Base-by-base conservation (phyloP, 2,113 vertebrate genomes). In the Chitala chitala region DNA sequence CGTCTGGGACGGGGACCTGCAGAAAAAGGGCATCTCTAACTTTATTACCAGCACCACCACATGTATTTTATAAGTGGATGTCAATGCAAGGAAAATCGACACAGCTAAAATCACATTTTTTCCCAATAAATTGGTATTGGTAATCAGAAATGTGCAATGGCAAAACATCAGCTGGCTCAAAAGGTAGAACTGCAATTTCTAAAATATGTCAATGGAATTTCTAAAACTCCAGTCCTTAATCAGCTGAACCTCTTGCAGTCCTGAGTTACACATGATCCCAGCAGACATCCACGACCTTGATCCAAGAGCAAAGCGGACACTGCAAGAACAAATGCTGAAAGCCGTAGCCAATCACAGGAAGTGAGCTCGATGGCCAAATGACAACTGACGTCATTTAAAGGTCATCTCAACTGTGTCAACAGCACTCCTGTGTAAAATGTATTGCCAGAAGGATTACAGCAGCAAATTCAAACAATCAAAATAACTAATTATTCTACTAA, bases 1-100 rank as follows among this genome's bases (percentile, higher is more conserved):
- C 88, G 77, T 90, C 90, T 1, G 78, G 75, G 1, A 55, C 80
- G 83, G 80, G 44, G 31, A 64, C 64, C 83, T 81, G 69, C 26
- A 13, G 40, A 33, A 15, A 50, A 8, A 7, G 5, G 22, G 12
- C 65, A 69, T 1, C 40, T 12, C 17, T 44, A 50, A 44, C 6
- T 44, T 20, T 56, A 56, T 20, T 15, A 5, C 46, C 42, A 26
- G 12, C 64, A 15, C 46, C n/a, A 46, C 22, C 42, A 44, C 2
- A 8, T 2, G 4, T n/a, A 12, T 40, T 22, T 7, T 10, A 31
- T 58, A 29, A 31, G 5, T 8, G 15, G 10, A 29, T 15, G 3
- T 29, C n/a, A 5, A 29, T 33, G 33, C 29, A 4, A 31, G 33
- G 17, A 59, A 4, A 56, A 4, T 56, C 54, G 1, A 9, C 38